Evolutionary conservation across 2,888 invertebrate genomes (phyloP), one percentile per base, ranked within the genome.

Genomic region (Horisme vitalbata): DNA sequence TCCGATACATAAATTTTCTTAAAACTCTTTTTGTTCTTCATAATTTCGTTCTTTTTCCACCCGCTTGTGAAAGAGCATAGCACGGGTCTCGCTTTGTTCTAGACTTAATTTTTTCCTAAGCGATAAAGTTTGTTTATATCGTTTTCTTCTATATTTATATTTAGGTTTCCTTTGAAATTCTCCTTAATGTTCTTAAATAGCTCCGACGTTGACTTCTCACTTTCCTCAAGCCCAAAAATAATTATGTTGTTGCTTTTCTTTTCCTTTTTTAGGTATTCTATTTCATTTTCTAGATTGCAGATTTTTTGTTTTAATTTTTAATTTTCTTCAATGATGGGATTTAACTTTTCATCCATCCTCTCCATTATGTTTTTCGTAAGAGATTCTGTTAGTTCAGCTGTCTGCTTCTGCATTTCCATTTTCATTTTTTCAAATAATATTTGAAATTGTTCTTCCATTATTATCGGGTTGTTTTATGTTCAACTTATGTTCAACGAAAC

Each of bases 261-360:
- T 5, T 12, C 52, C 38, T 43, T 58, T 36, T 62, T 55, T 6
- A 60, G 6, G 20, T 50, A 33, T 14, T 57, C 58, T 14, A 63
- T 37, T 23, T 61, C 53, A 24, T 59, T 59, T 24, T 58, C 58
- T 7, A 61, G 20, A 5, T 51, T 58, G 28, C 45, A 34, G 21
- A 61, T 9, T 53, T 62, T 57, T 15, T 20, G 15, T 46, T 62
- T 65, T 31, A 65, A 10, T 3, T 45, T 53, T 49, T 50, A 45
- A 24, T 61, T 60, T 58, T 65, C 61, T 52, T 57, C 54, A 2
- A 52, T 26, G 0, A 61, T 34, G 35, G 63, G 60, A 0, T 14
- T 31, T 45, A 62, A 15, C 47, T 63, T 63, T 28, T 63, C 59
- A 15, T 61, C 56, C 36, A 63, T 56, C 18, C 31, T 53, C 0